Evolutionary conservation across 2,888 invertebrate species (phyloP).

Genomic region (Ecliptopera silaceata): DNA sequence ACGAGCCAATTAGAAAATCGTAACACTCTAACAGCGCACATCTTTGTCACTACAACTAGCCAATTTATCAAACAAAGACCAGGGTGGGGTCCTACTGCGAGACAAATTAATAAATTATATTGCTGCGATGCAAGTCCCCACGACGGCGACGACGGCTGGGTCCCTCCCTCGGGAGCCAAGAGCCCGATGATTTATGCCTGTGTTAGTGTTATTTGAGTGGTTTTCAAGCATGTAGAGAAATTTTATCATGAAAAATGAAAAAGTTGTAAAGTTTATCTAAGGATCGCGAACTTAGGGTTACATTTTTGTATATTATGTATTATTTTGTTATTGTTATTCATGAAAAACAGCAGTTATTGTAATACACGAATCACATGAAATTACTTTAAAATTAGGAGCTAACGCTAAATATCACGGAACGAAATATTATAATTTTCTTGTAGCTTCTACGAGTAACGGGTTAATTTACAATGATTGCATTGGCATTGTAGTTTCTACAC

Average conservation of each 20-base stretch:
- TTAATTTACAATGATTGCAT: no score
- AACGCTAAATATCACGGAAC: no score
- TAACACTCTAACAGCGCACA: conserved; percentile 26
- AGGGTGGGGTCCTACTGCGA: conserved; percentile 36
- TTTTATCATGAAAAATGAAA: conserved; percentile 5
- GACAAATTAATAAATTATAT: conserved; percentile 64
- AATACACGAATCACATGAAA: no score
- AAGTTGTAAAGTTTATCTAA: background rate
- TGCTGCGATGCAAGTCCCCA: conserved; percentile 43
- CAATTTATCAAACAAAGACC: conserved; percentile 37
- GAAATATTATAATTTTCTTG: no score
- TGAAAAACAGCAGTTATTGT: no score
- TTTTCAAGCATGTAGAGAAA: conserved; percentile 21
- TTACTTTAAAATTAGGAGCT: no score
- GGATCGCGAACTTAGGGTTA: no score
- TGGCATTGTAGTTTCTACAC: no score
- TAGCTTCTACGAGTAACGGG: no score
- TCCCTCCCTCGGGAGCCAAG: conserved; percentile 23
- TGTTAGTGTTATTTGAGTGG: conserved; percentile 33
- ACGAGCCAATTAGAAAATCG: conserved; percentile 31
- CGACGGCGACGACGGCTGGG: conserved; percentile 17
- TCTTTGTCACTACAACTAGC: conserved; percentile 30
- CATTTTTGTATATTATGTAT: no score
- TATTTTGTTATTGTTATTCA: no score
- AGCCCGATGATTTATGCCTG: conserved; percentile 34